phyloP scores from a whole-genome alignment of 2,797 vertebrate genomes.

The Vipera latastei region DNA sequence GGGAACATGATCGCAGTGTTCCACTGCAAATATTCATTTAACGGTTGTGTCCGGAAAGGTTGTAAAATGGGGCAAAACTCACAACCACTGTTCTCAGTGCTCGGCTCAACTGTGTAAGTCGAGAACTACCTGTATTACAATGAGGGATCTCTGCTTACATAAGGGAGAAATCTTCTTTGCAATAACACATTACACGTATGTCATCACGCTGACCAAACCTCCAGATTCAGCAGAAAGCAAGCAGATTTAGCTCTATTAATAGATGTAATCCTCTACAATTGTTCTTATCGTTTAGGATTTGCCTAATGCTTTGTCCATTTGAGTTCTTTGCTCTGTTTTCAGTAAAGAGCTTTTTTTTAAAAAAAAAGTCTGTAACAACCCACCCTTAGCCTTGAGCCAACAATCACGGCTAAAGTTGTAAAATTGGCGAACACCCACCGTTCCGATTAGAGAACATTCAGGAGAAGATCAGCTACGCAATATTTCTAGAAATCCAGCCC shows the following conservation, averaged over 20 bases:
- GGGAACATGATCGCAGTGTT: no score
- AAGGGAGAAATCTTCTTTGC: not conserved
- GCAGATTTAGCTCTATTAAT: not conserved
- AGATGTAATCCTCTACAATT: not conserved
- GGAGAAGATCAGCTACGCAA: not conserved
- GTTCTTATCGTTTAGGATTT: not conserved
- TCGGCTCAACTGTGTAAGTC: not conserved
- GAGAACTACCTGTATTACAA: not conserved
- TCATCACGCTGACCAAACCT: not conserved
- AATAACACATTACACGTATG: not conserved
- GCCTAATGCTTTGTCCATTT: not conserved
- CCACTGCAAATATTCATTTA: no score
- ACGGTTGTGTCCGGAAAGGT: not conserved
- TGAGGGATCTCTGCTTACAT: not conserved
- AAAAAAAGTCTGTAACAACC: not conserved
- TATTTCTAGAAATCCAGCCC: not conserved
- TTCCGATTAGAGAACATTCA: not conserved
- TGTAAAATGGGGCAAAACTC: not conserved
- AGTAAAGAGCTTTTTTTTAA: not conserved
- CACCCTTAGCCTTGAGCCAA: not conserved
- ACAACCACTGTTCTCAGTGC: not conserved
- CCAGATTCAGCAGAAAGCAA: not conserved
- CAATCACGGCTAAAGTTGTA: not conserved
- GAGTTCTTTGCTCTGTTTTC: not conserved
- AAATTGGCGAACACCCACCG: no score